A percentile compares a stretch with the other conserved stretches of the same genome.
Conservation (phyloP, 2,797 vertebrate species). For the Synaphobranchus kaupii region DNA sequence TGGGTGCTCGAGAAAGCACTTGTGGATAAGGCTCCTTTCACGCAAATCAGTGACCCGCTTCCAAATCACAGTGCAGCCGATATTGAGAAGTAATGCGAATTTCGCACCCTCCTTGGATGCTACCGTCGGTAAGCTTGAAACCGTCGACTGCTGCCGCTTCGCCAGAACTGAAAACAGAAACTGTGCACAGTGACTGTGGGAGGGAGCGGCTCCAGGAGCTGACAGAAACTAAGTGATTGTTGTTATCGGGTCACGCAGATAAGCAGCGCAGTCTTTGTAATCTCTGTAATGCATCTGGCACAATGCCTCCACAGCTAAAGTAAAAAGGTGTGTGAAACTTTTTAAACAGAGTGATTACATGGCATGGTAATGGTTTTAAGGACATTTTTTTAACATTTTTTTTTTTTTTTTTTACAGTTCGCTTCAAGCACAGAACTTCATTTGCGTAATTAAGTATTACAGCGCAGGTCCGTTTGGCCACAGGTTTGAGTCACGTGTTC, state of each 20-base stretch:
- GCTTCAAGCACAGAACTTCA: background rate
- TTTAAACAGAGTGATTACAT: constrained; percentile 6
- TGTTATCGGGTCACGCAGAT: background rate
- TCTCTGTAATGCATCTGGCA: constrained; percentile 22
- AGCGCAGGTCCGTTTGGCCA: background rate
- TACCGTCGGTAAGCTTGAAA: background rate
- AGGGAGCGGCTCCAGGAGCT: background rate
- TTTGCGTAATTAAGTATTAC: background rate
- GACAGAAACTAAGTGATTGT: constrained; percentile 22
- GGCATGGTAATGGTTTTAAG: constrained; percentile 2
- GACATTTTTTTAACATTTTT: background rate
- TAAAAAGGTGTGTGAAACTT: constrained; percentile 1
- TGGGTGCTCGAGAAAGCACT: background rate
- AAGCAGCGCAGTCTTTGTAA: background rate
- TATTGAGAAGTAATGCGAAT: background rate
- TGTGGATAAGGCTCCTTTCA: background rate
- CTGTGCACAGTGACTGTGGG: background rate
- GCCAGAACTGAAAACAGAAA: constrained; percentile 7
- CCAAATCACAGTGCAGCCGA: background rate
- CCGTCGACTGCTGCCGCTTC: background rate
- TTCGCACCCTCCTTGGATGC: background rate
- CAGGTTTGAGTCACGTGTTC: background rate
- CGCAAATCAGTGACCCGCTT: background rate
- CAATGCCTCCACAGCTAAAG: background rate
- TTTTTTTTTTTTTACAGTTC: background rate